phyloP scores from a whole-genome alignment of 1,140 invertebrate genomes.

The Brevipalpus yothersi region DNA sequence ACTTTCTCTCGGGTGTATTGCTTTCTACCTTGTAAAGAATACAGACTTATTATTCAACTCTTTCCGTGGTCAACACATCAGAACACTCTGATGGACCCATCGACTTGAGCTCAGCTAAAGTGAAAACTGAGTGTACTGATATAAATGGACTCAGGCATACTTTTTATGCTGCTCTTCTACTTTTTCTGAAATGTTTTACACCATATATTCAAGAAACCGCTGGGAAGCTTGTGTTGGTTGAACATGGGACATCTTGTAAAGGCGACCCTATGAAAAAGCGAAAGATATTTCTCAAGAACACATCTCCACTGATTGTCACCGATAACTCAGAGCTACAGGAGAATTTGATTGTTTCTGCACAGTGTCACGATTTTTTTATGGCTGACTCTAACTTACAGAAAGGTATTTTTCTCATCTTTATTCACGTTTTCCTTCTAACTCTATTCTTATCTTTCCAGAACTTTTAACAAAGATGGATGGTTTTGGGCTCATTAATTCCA shows the following conservation, averaged over 20 bases:
- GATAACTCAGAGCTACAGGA: background rate
- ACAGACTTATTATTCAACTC: background rate
- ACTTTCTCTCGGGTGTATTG: background rate
- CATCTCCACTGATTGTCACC: background rate
- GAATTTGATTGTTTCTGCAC: background rate
- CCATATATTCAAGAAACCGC: background rate
- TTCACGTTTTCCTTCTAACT: background rate
- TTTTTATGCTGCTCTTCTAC: background rate
- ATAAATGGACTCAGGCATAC: background rate
- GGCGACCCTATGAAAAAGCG: background rate
- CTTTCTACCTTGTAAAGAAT: background rate
- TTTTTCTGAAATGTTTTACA: background rate
- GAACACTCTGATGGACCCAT: background rate
- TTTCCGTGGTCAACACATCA: background rate
- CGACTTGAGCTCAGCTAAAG: background rate
- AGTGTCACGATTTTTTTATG: background rate
- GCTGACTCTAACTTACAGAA: background rate
- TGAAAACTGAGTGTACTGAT: background rate
- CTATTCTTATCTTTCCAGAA: background rate
- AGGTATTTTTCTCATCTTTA: background rate
- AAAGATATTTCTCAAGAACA: background rate
- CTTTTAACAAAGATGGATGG: background rate
- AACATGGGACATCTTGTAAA: background rate
- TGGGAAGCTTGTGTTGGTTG: background rate
- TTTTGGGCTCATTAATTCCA: background rate